These are phyloP conservation scores for Pelmatolapia mariae DNA, from an alignment of 2,113 vertebrate species.

Conservation along the genomic window DNA sequence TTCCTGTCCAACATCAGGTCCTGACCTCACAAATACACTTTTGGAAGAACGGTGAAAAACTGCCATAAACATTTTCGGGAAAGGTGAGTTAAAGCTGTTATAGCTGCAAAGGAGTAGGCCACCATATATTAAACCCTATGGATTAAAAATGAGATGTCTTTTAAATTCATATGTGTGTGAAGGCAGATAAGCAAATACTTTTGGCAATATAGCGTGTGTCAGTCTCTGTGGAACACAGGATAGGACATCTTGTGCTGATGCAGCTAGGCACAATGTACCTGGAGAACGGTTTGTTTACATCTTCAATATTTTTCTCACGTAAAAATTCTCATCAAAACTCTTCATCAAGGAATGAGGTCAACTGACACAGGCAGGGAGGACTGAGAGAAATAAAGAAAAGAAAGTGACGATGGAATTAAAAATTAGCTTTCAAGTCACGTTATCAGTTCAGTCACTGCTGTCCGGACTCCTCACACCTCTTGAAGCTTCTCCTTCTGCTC, in stretches of 20 bases:
- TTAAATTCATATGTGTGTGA: not conserved
- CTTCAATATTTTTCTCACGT: not conserved
- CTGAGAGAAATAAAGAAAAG: not conserved
- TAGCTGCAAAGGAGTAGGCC: not conserved
- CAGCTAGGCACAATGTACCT: not conserved
- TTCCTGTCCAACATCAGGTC: not conserved
- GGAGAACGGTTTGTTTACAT: not conserved
- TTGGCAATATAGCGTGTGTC: rapidly evolving
- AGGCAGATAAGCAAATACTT: not conserved
- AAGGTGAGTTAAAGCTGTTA: rapidly evolving
- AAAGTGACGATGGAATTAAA: not conserved
- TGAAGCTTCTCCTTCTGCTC: not conserved
- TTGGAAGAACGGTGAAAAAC: not conserved
- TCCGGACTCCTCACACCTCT: not conserved
- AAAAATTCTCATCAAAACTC: not conserved
- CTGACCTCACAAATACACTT: not conserved
- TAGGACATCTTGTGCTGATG: not conserved
- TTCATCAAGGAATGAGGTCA: not conserved
- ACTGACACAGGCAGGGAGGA: rapidly evolving
- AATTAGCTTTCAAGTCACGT: not conserved
- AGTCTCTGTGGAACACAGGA: not conserved
- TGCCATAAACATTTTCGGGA: rapidly evolving
- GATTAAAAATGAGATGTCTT: not conserved
- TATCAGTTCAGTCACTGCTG: not conserved
- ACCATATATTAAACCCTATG: not conserved